Base-by-base conservation (phyloP, 2,888 invertebrate genomes). In the Ophion ventricosus region DNA sequence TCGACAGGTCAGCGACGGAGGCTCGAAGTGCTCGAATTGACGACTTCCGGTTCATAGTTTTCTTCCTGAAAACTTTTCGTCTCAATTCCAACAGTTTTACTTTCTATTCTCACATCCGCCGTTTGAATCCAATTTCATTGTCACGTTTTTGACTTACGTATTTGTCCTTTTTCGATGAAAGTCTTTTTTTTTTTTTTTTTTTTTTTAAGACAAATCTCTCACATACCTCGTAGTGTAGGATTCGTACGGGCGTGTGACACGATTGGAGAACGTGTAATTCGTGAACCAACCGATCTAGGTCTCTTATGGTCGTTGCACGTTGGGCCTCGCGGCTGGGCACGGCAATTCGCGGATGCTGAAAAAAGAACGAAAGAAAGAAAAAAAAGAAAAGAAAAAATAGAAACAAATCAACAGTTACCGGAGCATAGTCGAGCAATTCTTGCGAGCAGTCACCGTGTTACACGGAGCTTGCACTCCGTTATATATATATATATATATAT, bases 391-490 rank as follows among this genome's bases (percentile, higher is more conserved):
- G n/a, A n/a, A n/a, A n/a, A n/a, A n/a, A n/a, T n/a, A n/a, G n/a
- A n/a, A n/a, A n/a, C n/a, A 82, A 80, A 79, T 7, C 35, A 64
- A 77, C 66, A 54, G 63, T 81, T 66, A 73, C 69, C 85, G 70
- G 75, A 79, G 81, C 81, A 67, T 49, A 63, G 80, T 61, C 73
- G 72, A 61, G 74, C 80, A 57, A 80, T 76, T 80, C 59, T 35
- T 67, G 75, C 66, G 70, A 23, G 66, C 84, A 85, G 85, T 87
- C 87, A 82, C 84, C 85, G 80, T 23, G 49, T 49, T 79, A 66
- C 26, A 79, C 63, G 56, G 40, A 56, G 70, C 35, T 78, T 70
- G 43, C 56, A n/a, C 70, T 43, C 40, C 67, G 75, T 56, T 76
- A 57, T 56, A 25, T 66, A 61, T 43, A 26, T 59, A 25, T n/a